Percentiles rank a stretch among this genome's conserved stretches.
Evolutionary conservation across 1,140 invertebrate genomes (phyloP).

Genomic region (Oreohelix idahoensis): DNA sequence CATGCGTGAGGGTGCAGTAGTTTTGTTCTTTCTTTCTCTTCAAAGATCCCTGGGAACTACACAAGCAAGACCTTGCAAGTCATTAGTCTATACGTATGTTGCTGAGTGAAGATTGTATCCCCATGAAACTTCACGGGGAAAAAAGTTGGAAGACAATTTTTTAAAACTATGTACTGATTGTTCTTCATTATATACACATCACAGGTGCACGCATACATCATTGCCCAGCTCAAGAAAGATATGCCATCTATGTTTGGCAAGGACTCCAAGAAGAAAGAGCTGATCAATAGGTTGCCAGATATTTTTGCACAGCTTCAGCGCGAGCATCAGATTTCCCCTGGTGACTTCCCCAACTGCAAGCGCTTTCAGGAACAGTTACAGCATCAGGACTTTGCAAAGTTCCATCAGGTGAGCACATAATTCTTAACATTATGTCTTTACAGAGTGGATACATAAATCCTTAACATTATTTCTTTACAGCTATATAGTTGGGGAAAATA

Average conservation of each 20-base stretch:
- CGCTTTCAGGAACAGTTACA: constrained; percentile 89
- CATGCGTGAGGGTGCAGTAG: no score
- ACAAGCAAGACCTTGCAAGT: no score
- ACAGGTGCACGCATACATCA: constrained; percentile 96
- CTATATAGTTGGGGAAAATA: no score
- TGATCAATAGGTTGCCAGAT: constrained; percentile 93
- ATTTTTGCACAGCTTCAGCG: constrained; percentile 88
- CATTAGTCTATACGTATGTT: no score
- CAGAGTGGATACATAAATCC: no score
- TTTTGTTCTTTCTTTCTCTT: no score
- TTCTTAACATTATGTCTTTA: no score
- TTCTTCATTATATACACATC: neutral
- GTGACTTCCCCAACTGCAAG: constrained; percentile 96
- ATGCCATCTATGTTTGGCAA: constrained; percentile 98
- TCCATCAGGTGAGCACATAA: constrained; percentile 78
- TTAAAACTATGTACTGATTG: neutral
- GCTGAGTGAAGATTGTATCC: no score
- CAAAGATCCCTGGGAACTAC: no score
- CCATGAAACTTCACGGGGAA: no score
- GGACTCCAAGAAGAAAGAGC: constrained; percentile 94
- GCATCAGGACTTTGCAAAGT: constrained; percentile 97
- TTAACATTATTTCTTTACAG: no score
- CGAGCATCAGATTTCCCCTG: constrained; percentile 92
- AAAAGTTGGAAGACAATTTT: no score
- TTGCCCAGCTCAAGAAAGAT: constrained; percentile 92